phyloP scores from a whole-genome alignment of 1,140 invertebrate genomes.

The Zaprionus davidi region DNA sequence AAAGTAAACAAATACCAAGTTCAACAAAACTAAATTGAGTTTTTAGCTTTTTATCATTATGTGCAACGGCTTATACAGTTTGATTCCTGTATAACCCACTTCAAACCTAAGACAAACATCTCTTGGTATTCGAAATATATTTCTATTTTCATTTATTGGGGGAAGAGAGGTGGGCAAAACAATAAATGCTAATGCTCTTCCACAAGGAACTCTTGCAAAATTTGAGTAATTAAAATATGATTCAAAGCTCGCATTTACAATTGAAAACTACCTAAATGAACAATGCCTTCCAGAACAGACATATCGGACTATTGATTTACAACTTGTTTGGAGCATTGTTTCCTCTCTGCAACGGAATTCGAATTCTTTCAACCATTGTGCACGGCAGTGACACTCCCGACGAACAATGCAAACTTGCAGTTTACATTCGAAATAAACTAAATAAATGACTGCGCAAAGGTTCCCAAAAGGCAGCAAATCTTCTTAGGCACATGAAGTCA shows the following conservation, averaged over 20 bases:
- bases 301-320: slow-evolving; percentile 34
- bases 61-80: neutral
- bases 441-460: neutral
- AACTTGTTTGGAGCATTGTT: slow-evolving; percentile 7
- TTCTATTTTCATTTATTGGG: neutral
- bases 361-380: neutral
- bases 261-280: slow-evolving; percentile 4
- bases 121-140: neutral
- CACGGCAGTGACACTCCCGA: neutral
- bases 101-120: too few species aligned
- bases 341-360: neutral
- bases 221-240: slow-evolving; percentile 5
- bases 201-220: neutral
- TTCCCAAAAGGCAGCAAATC: neutral
- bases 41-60: neutral
- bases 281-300: slow-evolving; percentile 17
- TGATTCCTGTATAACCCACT: neutral
- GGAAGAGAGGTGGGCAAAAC: neutral
- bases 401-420: slow-evolving; percentile 6
- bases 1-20: too few species aligned
- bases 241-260: neutral
- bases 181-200: neutral
- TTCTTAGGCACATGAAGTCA: neutral
- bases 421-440: neutral
- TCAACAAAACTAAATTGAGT: neutral